Evolutionary conservation across 2,797 vertebrate genomes (phyloP), one percentile per base, ranked within the genome.

Genomic region (Pelochelys cantorii): DNA sequence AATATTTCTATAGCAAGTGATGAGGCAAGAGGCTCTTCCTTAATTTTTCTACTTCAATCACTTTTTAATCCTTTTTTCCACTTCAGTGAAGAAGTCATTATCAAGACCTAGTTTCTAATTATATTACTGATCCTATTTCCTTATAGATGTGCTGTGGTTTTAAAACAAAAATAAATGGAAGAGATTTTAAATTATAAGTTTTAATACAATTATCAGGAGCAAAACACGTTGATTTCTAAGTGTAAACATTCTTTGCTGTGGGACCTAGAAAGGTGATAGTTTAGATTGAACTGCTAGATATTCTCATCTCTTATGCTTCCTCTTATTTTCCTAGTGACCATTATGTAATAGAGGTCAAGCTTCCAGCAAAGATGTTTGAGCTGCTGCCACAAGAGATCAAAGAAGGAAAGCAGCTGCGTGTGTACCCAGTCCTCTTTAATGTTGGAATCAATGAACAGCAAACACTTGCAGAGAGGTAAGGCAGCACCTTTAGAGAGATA

Each of bases 381-480:
- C 96, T 97, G 3, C 97, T 99, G 74, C 99, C 99, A 23, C 98
- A 98, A 18, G 99, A 99, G 96, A 98, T 99, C 87, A 99, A 98
- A 96, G 98, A 99, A 90, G 99, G 99, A 87, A 99, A 99, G 92
- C 97, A 98, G 78, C 97, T 99, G 18, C 98, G 94, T 75, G 98
- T 99, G 53, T 98, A 98, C 83, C 99, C 99, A 0, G 98, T 99
- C 22, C 98, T 99, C 94, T 99, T 99, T 93, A 99, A 99, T 25
- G 98, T 99, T 93, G 99, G 99, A 91, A 99, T 99, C 98, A 99
- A 99, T 90, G 99, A 99, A 89, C 99, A 99, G 96, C 99, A 99
- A 97, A 99, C 99, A 11, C 98, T 99, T 91, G 99, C 99, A 87
- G 99, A 99, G 97, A 99, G 99, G 99, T 99, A 98, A 95, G 96